A percentile compares a stretch with the other conserved stretches of the same genome.
These are phyloP conservation scores for Channa maculata DNA, from an alignment of 2,113 vertebrate species.

Conservation along the genomic window DNA sequence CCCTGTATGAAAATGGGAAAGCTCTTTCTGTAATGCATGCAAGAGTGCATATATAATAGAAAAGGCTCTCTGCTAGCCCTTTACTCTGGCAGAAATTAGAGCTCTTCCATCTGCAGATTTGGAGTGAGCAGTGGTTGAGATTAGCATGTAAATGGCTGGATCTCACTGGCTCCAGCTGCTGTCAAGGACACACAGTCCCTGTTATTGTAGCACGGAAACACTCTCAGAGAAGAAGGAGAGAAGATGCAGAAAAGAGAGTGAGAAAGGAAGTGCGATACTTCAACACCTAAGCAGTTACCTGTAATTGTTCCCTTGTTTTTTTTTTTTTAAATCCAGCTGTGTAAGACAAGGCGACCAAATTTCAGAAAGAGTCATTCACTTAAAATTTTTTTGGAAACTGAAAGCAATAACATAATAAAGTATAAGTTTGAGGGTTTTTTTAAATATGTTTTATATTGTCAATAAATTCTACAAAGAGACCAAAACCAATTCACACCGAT, in stretches of 20 bases:
- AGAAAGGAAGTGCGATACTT: conserved; percentile 27
- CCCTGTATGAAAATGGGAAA: conserved; percentile 50
- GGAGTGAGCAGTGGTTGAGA: conserved; percentile 65
- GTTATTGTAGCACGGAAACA: conserved; percentile 54
- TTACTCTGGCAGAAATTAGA: conserved; percentile 46
- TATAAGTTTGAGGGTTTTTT: too few relatives aligned
- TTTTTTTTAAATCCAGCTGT: conserved; percentile 25
- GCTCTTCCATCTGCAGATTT: conserved; percentile 60
- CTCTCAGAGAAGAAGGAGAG: conserved; percentile 15
- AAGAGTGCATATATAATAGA: conserved; percentile 56
- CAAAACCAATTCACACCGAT: not conserved
- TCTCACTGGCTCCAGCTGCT: conserved; percentile 72
- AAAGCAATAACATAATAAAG: not conserved
- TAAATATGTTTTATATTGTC: not conserved
- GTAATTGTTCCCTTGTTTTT: conserved; percentile 15
- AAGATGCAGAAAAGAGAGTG: conserved; percentile 15
- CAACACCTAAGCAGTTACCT: conserved; percentile 1
- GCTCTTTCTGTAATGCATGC: conserved; percentile 60
- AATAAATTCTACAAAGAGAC: not conserved
- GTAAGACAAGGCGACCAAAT: not conserved
- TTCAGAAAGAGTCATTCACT: not conserved
- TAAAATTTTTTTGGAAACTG: not conserved
- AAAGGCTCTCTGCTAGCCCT: conserved; percentile 46
- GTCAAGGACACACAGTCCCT: conserved; percentile 71
- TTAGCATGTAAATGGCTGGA: conserved; percentile 77